These are phyloP conservation scores for Catharus bicknelli DNA, from an alignment of 2,113 vertebrate genomes.

Conservation along the genomic window DNA sequence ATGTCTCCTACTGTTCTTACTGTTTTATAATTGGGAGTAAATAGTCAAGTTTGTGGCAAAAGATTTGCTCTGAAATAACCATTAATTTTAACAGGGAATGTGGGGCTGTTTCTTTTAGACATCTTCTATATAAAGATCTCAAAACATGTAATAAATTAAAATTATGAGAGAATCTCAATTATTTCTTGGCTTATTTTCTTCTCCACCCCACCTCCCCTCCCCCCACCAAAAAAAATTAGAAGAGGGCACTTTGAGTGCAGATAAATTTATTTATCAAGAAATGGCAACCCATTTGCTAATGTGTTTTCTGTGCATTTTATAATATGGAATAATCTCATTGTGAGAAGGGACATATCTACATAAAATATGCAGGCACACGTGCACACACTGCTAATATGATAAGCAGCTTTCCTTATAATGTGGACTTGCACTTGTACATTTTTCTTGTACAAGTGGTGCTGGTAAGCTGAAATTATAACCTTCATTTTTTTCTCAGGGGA, in stretches of 20 bases:
- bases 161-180: not conserved
- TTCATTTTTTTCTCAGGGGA: not conserved
- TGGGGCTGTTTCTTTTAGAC: not conserved
- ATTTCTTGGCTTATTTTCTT: not conserved
- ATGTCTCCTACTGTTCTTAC: not conserved
- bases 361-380: not conserved
- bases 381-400: not conserved
- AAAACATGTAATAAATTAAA: not conserved
- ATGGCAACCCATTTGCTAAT: not conserved
- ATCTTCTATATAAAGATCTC: not conserved
- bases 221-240: accelerated
- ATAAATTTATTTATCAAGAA: not conserved
- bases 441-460: not conserved
- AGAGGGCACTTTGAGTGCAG: not conserved
- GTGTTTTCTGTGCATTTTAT: not conserved
- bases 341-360: not conserved
- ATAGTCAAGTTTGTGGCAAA: not conserved
- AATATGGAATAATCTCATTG: not conserved
- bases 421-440: not conserved
- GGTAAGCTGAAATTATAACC: not conserved
- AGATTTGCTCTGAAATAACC: not conserved
- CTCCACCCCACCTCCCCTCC: accelerated
- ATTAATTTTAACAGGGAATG: not conserved
- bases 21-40: not conserved
- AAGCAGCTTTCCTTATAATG: not conserved